Base-by-base conservation (phyloP, 1,140 invertebrate species). In the Drosophila parabipectinata region DNA sequence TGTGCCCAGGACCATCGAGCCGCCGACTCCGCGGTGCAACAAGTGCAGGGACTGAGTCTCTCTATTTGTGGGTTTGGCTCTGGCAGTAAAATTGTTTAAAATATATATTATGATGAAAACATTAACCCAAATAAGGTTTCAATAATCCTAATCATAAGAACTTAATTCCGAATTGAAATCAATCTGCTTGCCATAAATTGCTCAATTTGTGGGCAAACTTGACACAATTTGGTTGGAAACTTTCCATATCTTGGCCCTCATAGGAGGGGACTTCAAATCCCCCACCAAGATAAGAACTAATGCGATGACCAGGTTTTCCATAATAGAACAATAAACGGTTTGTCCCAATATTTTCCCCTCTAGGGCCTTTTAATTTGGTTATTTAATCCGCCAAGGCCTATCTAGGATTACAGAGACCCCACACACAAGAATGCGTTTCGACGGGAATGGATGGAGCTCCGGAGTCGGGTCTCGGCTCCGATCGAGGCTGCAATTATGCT, bases 401-500 rank as follows among this genome's bases (percentile, higher is more conserved):
- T 61, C 48, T 63, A 69, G 82, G 62, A 63, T 81, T 80, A 77
- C 58, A 58, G 21, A 77, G 79, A 82, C 79, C 79, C 79, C 79
- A 56, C 44, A 47, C 77, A 63, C 61, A 66, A 52, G 66, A 69
- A 48, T 48, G 51, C 63, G 30, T 5, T 28, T 14, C 10, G 32
- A 21, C 24, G 44, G 41, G 14, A 18, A 18, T 18, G 15, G 41
- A 44, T 44, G 15, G 41, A 5, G 41, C 2, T 44, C 5, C 2
- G 4, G 5, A 18, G 48, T 68, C 32, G 37, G 26, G 9, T 21
- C 34, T 48, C 21, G 45, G 21, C 39, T 28, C 26, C 14, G 41
- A 73, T 52, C 37, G 62, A 44, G 34, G 53, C 69, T 72, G 66
- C 75, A 88, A 87, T 87, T 87, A 87, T 87, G 83, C 83, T 87